Percentiles rank a stretch among this genome's conserved stretches.
Evolutionary conservation across 2,888 invertebrate species (phyloP).

Genomic region (Agrotis segetum): DNA sequence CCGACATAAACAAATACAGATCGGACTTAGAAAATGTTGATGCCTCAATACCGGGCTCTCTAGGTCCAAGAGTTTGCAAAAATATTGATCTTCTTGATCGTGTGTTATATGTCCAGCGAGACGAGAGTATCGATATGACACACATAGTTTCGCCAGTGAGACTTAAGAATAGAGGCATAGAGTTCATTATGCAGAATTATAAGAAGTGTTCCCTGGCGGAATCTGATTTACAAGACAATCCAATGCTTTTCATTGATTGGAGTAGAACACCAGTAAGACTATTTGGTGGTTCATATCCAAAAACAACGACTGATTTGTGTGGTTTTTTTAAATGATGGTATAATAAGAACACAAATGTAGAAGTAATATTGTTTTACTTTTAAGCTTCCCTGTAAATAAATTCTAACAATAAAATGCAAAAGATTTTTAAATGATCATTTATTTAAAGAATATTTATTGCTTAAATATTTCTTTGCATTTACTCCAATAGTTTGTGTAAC

Average conservation of each 20-base stretch:
- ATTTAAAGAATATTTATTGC: too few relatives aligned
- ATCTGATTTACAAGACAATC: conserved; percentile 73
- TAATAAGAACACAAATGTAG: background rate
- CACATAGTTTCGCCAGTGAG: conserved; percentile 81
- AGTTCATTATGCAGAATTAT: conserved; percentile 83
- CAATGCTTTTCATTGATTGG: conserved; percentile 91
- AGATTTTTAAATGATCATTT: background rate
- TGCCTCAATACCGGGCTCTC: conserved; percentile 74
- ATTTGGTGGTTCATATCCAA: conserved; percentile 92
- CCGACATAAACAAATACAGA: conserved; percentile 83
- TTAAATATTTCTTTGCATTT: conserved; percentile 5
- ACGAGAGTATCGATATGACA: conserved; percentile 81
- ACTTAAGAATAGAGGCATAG: conserved; percentile 78
- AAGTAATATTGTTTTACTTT: conserved; percentile 3
- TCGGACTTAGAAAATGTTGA: conserved; percentile 75
- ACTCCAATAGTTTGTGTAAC: conserved; percentile 13
- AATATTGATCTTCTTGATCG: conserved; percentile 80
- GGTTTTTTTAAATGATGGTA: conserved; percentile 82
- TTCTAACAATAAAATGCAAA: conserved; percentile 1
- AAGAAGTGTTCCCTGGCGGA: conserved; percentile 82
- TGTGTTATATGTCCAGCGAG: conserved; percentile 81
- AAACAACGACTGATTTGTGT: conserved; percentile 91
- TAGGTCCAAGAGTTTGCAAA: conserved; percentile 78
- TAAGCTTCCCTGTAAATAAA: conserved; percentile 33
- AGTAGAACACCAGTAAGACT: conserved; percentile 92